Evolutionary conservation across 1,140 invertebrate species (phyloP).

Genomic region (Brachystomella parvula): DNA sequence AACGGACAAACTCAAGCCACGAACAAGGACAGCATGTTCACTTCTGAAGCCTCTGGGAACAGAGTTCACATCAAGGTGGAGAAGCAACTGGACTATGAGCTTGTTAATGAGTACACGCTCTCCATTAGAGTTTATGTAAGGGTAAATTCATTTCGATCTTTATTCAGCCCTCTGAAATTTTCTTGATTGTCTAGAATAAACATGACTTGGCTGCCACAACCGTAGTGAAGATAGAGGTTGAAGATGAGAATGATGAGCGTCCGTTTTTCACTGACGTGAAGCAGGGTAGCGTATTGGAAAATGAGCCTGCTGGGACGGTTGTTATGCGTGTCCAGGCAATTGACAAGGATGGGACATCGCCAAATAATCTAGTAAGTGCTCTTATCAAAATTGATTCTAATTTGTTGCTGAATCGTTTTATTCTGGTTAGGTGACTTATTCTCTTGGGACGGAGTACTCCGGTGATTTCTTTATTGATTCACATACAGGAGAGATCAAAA

Average conservation of each 20-base stretch:
- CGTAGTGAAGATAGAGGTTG: slow-evolving; percentile 62
- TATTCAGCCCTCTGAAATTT: slow-evolving; percentile 15
- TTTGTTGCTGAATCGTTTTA: slow-evolving; percentile 1
- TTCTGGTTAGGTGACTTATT: slow-evolving; percentile 56
- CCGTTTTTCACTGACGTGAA: slow-evolving; percentile 70
- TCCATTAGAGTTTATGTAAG: slow-evolving; percentile 62
- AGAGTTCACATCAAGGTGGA: slow-evolving; percentile 63
- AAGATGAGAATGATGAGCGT: slow-evolving; percentile 78
- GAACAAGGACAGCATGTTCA: slow-evolving; percentile 69
- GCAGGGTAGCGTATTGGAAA: slow-evolving; percentile 70
- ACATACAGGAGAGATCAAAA: slow-evolving; percentile 75
- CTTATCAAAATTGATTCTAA: neutral
- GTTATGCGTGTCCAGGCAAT: slow-evolving; percentile 79
- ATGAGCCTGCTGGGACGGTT: slow-evolving; percentile 65
- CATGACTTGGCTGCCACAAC: slow-evolving; percentile 68
- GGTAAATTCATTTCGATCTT: neutral
- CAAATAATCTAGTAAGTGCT: slow-evolving; percentile 59
- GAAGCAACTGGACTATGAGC: slow-evolving; percentile 70
- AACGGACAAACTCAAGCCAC: slow-evolving; percentile 71
- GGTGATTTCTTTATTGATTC: slow-evolving; percentile 69
- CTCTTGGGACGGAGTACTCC: slow-evolving; percentile 54
- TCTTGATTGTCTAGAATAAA: slow-evolving; percentile 56
- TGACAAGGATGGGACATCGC: slow-evolving; percentile 73
- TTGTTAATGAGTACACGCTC: slow-evolving; percentile 67
- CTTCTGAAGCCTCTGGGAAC: slow-evolving; percentile 54